phyloP scores from a whole-genome alignment of 2,113 vertebrate genomes.

The Scortum barcoo region DNA sequence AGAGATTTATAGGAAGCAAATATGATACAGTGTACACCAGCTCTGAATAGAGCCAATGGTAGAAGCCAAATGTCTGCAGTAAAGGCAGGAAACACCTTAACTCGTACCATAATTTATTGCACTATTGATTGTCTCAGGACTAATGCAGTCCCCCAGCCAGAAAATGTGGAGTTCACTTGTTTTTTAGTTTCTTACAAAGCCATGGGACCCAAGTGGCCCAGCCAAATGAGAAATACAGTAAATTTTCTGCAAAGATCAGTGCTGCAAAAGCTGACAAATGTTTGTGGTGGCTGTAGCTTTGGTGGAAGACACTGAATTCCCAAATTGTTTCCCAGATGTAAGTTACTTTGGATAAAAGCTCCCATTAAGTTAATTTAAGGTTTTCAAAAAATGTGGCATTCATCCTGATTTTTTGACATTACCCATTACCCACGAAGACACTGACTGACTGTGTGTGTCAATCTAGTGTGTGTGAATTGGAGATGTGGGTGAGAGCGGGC shows the following conservation, averaged over 20 bases:
- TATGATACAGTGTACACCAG: background rate
- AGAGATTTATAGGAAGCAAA: background rate
- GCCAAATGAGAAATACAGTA: background rate
- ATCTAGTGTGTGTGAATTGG: conserved; percentile 13
- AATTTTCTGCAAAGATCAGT: background rate
- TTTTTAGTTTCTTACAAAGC: background rate
- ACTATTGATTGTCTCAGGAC: background rate
- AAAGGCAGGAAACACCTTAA: background rate
- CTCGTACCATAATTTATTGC: background rate
- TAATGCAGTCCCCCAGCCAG: background rate
- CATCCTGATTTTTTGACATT: background rate
- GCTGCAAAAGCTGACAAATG: background rate
- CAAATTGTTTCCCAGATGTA: background rate
- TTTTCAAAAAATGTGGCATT: background rate
- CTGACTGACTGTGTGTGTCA: conserved; percentile 4
- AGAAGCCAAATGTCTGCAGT: background rate
- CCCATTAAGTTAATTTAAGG: background rate
- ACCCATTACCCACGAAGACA: background rate
- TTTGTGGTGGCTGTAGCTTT: background rate
- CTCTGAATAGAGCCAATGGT: background rate
- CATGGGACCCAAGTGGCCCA: background rate
- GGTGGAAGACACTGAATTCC: background rate
- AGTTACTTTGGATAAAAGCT: background rate
- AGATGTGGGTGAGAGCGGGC: conserved; percentile 21
- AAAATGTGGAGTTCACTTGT: conserved; percentile 4